Base-by-base conservation (phyloP, 1,140 invertebrate species). In the Rhagoletis pomonella region DNA sequence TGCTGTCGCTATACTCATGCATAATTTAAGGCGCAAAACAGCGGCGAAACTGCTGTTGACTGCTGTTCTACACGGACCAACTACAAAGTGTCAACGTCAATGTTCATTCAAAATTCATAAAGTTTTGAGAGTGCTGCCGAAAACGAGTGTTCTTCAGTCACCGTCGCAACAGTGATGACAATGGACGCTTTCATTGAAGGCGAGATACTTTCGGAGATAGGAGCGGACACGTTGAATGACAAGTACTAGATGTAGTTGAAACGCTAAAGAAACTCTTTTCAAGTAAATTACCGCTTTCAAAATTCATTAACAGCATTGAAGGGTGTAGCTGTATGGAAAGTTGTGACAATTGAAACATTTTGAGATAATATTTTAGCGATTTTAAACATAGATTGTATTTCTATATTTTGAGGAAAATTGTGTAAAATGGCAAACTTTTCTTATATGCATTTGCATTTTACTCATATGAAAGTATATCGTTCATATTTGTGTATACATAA, bases 101-200 rank as follows among this genome's bases (percentile, higher is more conserved):
- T 81, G 73, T 55, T 55, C 73, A 55, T 81, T 55, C 17, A 81
- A 81, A 81, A 81, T 81, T 81, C 73, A 81, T 55, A 81, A 81
- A 81, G 73, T 81, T 81, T 81, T 81, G 55, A 81, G 73, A 55
- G 42, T 42, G 73, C 17, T 81, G n/a, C 73, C 47, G 17, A 55
- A 55, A 81, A 81, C 7, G n/a, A 55, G 47, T 58, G 73, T 55
- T 29, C 47, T 81, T 17, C 73, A 29, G 10, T 55, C 73, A 44
- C 69, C 4, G 12, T 47, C 44, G 14, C 29, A 47, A n/a, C 47
- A 81, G 44, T 81, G 73, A 29, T 42, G n/a, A 81, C 47, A 81
- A 81, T 29, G 9, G 47, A 50, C 73, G 29, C 5, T 81, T 14
- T 47, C 67, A 44, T 29, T 81, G n/a, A 50, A 9, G 6, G 14